Conservation (phyloP, 2,113 vertebrate species). For the Onychostoma macrolepis region DNA sequence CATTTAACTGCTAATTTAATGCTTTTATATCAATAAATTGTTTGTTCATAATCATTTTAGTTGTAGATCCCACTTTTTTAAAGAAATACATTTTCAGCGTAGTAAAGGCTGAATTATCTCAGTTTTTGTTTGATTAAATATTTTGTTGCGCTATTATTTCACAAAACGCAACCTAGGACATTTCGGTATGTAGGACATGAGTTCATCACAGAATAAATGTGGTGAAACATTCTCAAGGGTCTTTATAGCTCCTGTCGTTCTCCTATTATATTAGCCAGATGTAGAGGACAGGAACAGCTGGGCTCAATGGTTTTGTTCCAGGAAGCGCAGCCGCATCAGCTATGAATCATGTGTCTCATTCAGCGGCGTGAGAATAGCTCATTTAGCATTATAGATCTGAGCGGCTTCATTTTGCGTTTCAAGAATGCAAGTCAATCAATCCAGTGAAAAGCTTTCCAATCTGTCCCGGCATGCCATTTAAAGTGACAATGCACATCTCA, state of each 20-base stretch:
- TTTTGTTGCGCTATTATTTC: background rate
- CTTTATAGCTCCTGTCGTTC: conserved; percentile 1
- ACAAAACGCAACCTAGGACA: background rate
- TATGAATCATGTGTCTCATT: conserved; percentile 30
- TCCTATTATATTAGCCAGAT: background rate
- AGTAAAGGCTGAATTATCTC: background rate
- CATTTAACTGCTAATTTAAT: no score
- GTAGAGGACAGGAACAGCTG: conserved; percentile 23
- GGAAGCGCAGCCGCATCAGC: background rate
- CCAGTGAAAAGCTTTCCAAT: conserved; percentile 31
- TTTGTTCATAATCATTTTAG: no score
- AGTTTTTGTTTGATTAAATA: background rate
- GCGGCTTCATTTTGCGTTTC: conserved; percentile 7
- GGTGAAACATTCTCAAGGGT: background rate
- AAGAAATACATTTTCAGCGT: no score
- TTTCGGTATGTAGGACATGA: background rate
- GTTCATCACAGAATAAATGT: background rate
- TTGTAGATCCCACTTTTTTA: no score
- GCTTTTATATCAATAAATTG: no score
- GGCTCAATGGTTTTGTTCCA: conserved; percentile 25
- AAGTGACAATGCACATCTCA: conserved; percentile 10
- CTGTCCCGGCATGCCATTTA: conserved; percentile 3
- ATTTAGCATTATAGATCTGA: background rate
- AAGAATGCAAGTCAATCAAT: conserved; percentile 31
- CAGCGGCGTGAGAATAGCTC: conserved; percentile 5